phyloP scores from a whole-genome alignment of 1,140 invertebrate genomes.

The Drosophila lacteicornis region DNA sequence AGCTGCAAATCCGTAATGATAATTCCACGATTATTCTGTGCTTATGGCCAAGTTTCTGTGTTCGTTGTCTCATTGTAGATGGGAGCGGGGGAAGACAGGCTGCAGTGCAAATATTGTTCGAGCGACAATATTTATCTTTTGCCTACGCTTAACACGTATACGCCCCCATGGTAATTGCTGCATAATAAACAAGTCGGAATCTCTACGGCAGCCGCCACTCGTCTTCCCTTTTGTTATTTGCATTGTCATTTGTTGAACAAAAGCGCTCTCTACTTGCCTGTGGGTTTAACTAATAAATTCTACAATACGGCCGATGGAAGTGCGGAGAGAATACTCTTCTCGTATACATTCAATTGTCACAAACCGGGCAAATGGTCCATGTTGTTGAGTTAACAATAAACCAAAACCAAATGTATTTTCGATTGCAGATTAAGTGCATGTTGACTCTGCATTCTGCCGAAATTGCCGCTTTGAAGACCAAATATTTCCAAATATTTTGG shows the following conservation, averaged over 20 bases:
- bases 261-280: conserved; percentile 61
- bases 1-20: conserved; percentile 62
- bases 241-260: conserved; percentile 79
- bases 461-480: background rate
- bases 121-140: conserved; percentile 71
- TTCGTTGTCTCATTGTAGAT: conserved; percentile 20
- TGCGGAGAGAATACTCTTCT: background rate
- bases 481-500: background rate
- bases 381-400: conserved; percentile 48
- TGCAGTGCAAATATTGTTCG: conserved; percentile 64
- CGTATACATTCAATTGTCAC: conserved; percentile 24
- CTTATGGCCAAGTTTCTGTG: conserved; percentile 58
- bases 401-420: conserved; percentile 38
- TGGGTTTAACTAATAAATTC: conserved; percentile 80
- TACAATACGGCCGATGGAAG: conserved; percentile 4
- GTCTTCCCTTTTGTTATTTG: conserved; percentile 65
- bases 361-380: conserved; percentile 34
- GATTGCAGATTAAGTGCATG: conserved; percentile 18
- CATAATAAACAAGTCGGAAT: conserved; percentile 68
- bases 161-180: conserved; percentile 80
- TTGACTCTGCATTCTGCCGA: background rate
- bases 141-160: conserved; percentile 78
- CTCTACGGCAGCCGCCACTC: conserved; percentile 22
- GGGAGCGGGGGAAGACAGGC: conserved; percentile 6
- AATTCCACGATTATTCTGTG: conserved; percentile 69